Evolutionary conservation across 2,797 vertebrate genomes (phyloP), one percentile per base, ranked within the genome.

Genomic region (Bryconaethiops microstoma): DNA sequence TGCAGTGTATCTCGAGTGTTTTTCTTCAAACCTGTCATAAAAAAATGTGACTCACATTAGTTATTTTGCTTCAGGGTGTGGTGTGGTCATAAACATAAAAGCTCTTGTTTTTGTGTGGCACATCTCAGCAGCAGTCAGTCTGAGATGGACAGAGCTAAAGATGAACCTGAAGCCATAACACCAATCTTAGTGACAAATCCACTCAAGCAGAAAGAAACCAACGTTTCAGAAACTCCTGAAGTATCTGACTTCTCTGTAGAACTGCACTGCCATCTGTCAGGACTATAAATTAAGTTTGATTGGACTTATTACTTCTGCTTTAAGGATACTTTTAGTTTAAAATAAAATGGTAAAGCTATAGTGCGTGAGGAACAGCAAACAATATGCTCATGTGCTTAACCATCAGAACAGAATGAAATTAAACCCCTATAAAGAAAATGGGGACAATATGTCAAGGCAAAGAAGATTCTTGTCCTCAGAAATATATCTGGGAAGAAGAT

Each of bases 51-150:
- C 29, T 2, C 29, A 73, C 8, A 12, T 19, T 13, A 42, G 17
- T 57, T 29, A 35, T 54, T 52, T 9, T 48, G 21, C 45, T n/a
- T 21, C n/a, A 40, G 39, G 55, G 48, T 60, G 48, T 9, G 35
- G 13, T 40, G 17, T 45, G 72, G 55, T 74, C 35, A 74, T 60
- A 60, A 60, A 60, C 52, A n/a, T 40, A 73, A 73, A 57, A 40
- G 10, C 10, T 40, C 71, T 57, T 40, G 10, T 74, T 74, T 59
- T 35, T 40, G 39, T 17, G 39, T 6, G 9, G 64, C 8, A 25
- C 13, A n/a, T 68, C 19, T 19, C 17, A 68, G 7, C n/a, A 13
- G 12, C 39, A 68, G 8, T 42, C 35, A 42, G 0, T 14, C 25
- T 39, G 63, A 45, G 40, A n/a, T 17, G n/a, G 7, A 8, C 21